Evolutionary conservation across 1,140 invertebrate species (phyloP), one percentile per base, ranked within the genome.

Genomic region (Adelges cooleyi): DNA sequence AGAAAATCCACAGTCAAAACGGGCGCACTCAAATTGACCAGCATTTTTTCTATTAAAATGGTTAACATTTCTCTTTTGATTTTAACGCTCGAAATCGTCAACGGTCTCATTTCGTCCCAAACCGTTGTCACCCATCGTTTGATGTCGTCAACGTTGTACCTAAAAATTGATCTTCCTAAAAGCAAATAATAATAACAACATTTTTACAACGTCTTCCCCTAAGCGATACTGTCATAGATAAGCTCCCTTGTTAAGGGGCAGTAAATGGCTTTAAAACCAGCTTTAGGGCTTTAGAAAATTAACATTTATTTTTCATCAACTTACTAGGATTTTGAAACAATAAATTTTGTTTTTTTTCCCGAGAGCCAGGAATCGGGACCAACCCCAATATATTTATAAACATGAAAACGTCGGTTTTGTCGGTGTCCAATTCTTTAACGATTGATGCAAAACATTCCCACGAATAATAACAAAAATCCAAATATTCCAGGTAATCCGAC

Each of bases 1-100:
- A 98, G 79, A 76, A 93, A 95, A 73, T 96, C 92, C n/a, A 90
- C 91, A 67, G 95, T 77, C 36, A 89, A 74, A 46, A 94, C 78
- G 8, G 93, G 92, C 71, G 85, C 85, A 18, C 85, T 80, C 66
- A 97, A 65, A 42, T 68, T 15, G 6, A 44, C n/a, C 23, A 59
- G 18, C 22, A 68, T 42, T 40, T 65, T 65, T 48, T 68, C 67
- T 25, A 65, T 65, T 20, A 68, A 40, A 4, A 65, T 8, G 1
- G 62, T 54, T 38, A 68, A 54, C 29, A 65, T 46, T 42, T 67
- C 54, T 15, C 54, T 36, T 59, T 25, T 48, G 13, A 49, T 51
- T 40, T 50, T 59, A 3, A 8, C 11, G 29, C 46, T 59, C 18
- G 53, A 36, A 18, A 20, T 18, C 66, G 46, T 48, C 6, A 46